A percentile compares a stretch with the other conserved stretches of the same genome.
These are phyloP conservation scores for Apamea crenata DNA, from an alignment of 2,888 invertebrate species.

Conservation along the genomic window DNA sequence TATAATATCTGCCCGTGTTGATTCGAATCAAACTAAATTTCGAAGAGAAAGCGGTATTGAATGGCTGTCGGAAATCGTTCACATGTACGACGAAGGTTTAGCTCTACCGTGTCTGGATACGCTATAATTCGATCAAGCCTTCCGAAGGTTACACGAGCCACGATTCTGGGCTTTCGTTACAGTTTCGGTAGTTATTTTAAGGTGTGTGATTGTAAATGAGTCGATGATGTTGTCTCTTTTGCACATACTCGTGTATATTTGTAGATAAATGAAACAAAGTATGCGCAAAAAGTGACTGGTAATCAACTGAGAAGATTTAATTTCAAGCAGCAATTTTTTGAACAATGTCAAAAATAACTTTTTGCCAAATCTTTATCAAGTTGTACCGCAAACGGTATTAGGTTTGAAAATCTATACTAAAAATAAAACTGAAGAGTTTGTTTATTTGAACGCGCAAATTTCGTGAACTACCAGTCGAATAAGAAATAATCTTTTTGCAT, in stretches of 20 bases:
- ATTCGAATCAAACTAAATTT: slow-evolving; percentile 72
- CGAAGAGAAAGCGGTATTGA: slow-evolving; percentile 73
- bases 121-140: slow-evolving; percentile 61
- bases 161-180: slow-evolving; percentile 64
- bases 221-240: slow-evolving; percentile 35
- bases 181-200: slow-evolving; percentile 60
- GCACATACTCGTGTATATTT: neutral
- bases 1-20: slow-evolving; percentile 52
- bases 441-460: neutral
- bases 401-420: neutral
- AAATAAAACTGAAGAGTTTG: neutral
- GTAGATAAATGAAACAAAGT: slow-evolving; percentile 21
- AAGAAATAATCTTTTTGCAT: neutral
- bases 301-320: slow-evolving; percentile 21
- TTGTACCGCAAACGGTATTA: neutral
- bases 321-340: neutral
- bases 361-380: neutral
- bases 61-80: slow-evolving; percentile 65
- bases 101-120: slow-evolving; percentile 51
- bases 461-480: neutral
- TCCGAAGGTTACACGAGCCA: slow-evolving; percentile 60
- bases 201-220: slow-evolving; percentile 50
- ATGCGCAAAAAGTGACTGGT: slow-evolving; percentile 27
- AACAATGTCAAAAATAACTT: neutral
- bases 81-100: slow-evolving; percentile 51